Conservation (phyloP, 2,797 vertebrate genomes). For the Corythornis leucogaster region DNA sequence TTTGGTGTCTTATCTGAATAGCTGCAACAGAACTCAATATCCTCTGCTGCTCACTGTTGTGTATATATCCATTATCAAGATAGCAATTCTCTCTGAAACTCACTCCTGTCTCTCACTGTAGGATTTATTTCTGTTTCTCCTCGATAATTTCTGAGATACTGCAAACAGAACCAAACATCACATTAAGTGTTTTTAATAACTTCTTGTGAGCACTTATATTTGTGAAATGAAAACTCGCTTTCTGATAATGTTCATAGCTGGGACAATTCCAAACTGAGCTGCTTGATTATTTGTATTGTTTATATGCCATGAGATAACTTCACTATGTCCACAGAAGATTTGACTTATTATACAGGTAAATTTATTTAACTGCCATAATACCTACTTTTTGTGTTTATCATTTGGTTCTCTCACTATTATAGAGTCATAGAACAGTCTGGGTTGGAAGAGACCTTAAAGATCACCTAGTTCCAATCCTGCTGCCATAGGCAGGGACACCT, state of each 20-base stretch:
- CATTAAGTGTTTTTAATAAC: background rate
- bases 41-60: background rate
- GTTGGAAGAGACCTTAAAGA: no score
- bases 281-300: background rate
- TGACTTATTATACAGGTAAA: background rate
- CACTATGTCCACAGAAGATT: background rate
- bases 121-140: background rate
- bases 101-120: background rate
- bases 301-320: background rate
- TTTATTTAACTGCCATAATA: background rate
- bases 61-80: background rate
- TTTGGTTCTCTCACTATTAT: background rate
- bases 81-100: background rate
- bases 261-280: background rate
- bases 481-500: no score
- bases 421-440: no score
- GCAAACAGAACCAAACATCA: background rate
- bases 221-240: background rate
- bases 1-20: conserved; percentile 15
- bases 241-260: background rate
- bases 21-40: conserved; percentile 17
- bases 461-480: no score
- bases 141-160: background rate
- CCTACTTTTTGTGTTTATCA: background rate
- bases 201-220: background rate